Conservation (phyloP, 1,140 invertebrate genomes). For the Dysdera silvatica region DNA sequence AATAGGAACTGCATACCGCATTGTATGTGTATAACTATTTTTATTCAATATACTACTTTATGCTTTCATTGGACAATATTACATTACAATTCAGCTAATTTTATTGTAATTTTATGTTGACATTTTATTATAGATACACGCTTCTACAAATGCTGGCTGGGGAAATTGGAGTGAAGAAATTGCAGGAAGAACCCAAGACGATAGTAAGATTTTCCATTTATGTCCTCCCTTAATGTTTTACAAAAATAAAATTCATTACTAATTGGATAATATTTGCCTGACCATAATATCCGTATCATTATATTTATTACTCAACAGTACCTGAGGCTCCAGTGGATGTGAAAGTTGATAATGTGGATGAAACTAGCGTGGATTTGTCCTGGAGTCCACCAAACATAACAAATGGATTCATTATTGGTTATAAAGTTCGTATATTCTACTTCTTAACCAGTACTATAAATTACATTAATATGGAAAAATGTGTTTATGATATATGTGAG, state of each 20-base stretch:
- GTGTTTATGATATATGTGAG: neutral
- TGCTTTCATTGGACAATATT: too few relatives aligned
- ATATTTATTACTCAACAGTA: too few relatives aligned
- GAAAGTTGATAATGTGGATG: neutral
- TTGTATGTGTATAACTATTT: neutral
- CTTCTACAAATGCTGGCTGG: slow-evolving; percentile 13
- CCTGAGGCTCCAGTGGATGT: slow-evolving; percentile 9
- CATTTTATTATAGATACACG: neutral
- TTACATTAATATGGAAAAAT: neutral
- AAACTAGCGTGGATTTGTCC: slow-evolving; percentile 1
- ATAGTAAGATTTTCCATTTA: neutral
- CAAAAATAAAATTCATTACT: neutral
- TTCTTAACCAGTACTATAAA: neutral
- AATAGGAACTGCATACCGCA: too few relatives aligned
- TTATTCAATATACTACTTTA: too few relatives aligned
- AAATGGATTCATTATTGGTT: slow-evolving; percentile 15
- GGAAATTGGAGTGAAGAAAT: neutral
- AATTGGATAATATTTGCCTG: neutral
- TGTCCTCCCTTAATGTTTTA: neutral
- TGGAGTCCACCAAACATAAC: slow-evolving; percentile 7
- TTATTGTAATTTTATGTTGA: too few relatives aligned
- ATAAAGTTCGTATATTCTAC: slow-evolving; percentile 8
- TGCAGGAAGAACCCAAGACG: slow-evolving; percentile 4
- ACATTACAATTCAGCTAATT: too few relatives aligned
- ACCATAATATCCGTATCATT: too few relatives aligned